A percentile compares a stretch with the other conserved stretches of the same genome.
Conservation (phyloP, 2,888 invertebrate genomes). For the Lasioglossum figueresi region DNA sequence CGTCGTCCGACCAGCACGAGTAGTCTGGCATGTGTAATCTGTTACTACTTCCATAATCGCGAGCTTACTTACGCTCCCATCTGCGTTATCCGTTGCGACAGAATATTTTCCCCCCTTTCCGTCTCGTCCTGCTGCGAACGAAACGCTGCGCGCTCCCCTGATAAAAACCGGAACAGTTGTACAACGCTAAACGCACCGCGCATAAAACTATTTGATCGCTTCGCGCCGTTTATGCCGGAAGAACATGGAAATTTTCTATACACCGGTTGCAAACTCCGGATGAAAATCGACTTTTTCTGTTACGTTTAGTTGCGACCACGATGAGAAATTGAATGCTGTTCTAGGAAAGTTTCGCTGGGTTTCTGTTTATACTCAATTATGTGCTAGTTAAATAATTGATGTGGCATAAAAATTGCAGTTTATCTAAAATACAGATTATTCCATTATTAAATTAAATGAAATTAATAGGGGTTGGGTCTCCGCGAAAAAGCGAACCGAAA, state of each 20-base stretch:
- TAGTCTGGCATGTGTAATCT: slow-evolving; percentile 30
- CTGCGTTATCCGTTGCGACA: slow-evolving; percentile 3
- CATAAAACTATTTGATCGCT: slow-evolving; percentile 1
- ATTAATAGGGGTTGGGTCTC: neutral
- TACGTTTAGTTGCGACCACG: neutral
- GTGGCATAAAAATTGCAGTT: no score
- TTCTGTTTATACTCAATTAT: neutral
- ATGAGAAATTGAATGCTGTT: neutral
- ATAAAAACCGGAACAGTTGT: slow-evolving; percentile 3
- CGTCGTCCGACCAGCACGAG: slow-evolving; percentile 15
- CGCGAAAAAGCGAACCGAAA: neutral
- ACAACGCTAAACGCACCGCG: neutral
- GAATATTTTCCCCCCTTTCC: neutral
- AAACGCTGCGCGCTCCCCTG: neutral
- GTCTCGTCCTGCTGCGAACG: neutral
- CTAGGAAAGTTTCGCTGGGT: neutral
- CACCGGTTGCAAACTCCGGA: neutral
- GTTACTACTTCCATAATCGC: slow-evolving; percentile 45
- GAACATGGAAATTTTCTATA: neutral
- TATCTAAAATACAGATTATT: neutral
- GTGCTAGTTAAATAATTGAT: no score
- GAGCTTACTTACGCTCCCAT: slow-evolving; percentile 26
- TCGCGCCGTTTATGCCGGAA: neutral
- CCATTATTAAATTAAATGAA: neutral
- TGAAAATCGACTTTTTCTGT: neutral